Percentiles rank a stretch among this genome's conserved stretches.
Evolutionary conservation across 2,888 invertebrate genomes (phyloP).

Genomic region (Agonopterix arenella): DNA sequence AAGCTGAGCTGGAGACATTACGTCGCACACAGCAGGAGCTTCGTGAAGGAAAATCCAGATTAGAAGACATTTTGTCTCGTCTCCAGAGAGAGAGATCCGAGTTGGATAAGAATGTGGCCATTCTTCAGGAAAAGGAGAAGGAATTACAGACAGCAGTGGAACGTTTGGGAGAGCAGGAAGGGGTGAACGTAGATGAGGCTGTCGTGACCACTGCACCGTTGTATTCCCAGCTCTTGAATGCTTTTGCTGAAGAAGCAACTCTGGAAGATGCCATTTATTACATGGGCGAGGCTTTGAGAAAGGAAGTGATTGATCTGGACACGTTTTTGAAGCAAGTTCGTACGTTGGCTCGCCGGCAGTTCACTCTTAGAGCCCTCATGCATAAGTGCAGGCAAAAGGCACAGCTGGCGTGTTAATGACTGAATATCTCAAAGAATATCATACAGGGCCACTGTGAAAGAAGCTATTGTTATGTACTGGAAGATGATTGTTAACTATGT

Average conservation of each 20-base stretch:
- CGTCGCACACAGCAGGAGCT: constrained; percentile 92
- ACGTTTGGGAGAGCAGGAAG: constrained; percentile 85
- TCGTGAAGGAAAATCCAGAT: constrained; percentile 87
- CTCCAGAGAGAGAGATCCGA: constrained; percentile 88
- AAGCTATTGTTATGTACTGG: too few species aligned
- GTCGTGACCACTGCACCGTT: constrained; percentile 97
- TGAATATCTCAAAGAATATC: too few species aligned
- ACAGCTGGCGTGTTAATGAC: constrained; percentile 82
- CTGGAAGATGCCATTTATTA: constrained; percentile 99
- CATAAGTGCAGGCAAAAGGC: constrained; percentile 98
- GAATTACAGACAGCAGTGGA: constrained; percentile 89
- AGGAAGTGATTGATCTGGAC: constrained; percentile 95
- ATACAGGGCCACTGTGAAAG: too few species aligned
- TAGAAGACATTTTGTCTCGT: constrained; percentile 86
- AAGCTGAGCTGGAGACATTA: constrained; percentile 94
- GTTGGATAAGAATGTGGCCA: constrained; percentile 88
- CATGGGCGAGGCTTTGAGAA: constrained; percentile 95
- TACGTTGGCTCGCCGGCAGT: constrained; percentile 95
- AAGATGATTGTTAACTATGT: too few species aligned
- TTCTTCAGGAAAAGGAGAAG: constrained; percentile 91
- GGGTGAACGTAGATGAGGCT: constrained; percentile 96
- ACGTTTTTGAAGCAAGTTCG: constrained; percentile 98
- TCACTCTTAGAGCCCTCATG: constrained; percentile 96
- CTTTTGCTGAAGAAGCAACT: constrained; percentile 98
- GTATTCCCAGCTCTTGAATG: constrained; percentile 95